Evolutionary conservation across 2,888 invertebrate genomes (phyloP).

Genomic region (Leucania comma): DNA sequence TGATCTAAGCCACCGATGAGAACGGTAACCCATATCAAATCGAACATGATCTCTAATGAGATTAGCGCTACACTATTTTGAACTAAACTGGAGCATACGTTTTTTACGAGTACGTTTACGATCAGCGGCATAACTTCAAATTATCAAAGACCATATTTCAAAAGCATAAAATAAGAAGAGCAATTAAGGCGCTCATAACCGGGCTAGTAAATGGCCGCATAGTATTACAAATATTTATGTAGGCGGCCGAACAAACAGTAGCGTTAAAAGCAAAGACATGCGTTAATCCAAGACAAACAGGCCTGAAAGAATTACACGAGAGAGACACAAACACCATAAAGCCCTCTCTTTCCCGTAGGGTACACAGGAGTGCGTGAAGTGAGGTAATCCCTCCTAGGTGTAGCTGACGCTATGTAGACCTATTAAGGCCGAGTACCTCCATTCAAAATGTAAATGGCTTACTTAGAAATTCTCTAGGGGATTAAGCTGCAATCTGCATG

Average conservation of each 20-base stretch:
- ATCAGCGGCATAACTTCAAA: conserved; percentile 77
- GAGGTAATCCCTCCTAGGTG: conserved; percentile 84
- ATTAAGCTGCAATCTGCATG: conserved; percentile 83
- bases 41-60: conserved; percentile 78
- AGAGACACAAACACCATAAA: conserved; percentile 84
- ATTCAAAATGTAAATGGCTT: conserved; percentile 84
- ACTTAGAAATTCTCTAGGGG: conserved; percentile 80
- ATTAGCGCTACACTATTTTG: conserved; percentile 74
- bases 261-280: conserved; percentile 89
- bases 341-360: conserved; percentile 77
- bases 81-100: conserved; percentile 74
- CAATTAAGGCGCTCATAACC: conserved; percentile 87
- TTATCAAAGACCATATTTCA: conserved; percentile 84
- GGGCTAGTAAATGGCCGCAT: conserved; percentile 83
- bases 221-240: conserved; percentile 86
- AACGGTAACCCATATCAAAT: conserved; percentile 78
- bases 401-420: conserved; percentile 73
- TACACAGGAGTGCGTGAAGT: conserved; percentile 83
- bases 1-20: conserved; percentile 77
- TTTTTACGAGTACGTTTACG: conserved; percentile 80
- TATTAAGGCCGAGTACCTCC: conserved; percentile 81
- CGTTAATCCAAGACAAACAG: conserved; percentile 89
- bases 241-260: conserved; percentile 87
- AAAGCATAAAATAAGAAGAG: conserved; percentile 85
- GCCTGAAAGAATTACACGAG: conserved; percentile 86